These are phyloP conservation scores for Diachasma alloeum DNA, from an alignment of 1,140 invertebrate genomes.

Conservation along the genomic window DNA sequence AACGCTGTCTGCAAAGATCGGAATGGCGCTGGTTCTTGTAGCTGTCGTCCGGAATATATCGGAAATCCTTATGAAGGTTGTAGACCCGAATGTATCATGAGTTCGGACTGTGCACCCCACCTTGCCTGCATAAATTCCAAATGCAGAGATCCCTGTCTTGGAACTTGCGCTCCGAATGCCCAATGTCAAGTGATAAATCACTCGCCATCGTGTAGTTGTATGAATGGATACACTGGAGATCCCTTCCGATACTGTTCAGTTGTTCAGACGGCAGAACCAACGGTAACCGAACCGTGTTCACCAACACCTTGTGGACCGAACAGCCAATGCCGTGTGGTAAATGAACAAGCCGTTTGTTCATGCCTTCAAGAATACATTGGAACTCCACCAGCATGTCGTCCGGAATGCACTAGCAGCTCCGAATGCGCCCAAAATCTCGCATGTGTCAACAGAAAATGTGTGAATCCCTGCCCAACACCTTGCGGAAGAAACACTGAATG, in stretches of 20 bases:
- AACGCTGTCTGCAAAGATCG: slow-evolving; percentile 60
- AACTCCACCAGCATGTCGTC: slow-evolving; percentile 73
- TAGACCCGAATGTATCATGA: slow-evolving; percentile 62
- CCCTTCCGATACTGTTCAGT: slow-evolving; percentile 59
- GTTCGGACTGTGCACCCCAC: slow-evolving; percentile 64
- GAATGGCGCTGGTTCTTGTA: slow-evolving; percentile 58
- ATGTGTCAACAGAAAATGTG: slow-evolving; percentile 75
- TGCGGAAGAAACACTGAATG: slow-evolving; percentile 73
- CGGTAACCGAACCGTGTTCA: slow-evolving; percentile 42
- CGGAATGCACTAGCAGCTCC: slow-evolving; percentile 73
- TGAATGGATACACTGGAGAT: slow-evolving; percentile 64
- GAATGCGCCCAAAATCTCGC: slow-evolving; percentile 72
- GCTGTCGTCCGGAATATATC: slow-evolving; percentile 61
- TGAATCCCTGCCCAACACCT: slow-evolving; percentile 74
- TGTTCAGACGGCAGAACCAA: slow-evolving; percentile 42
- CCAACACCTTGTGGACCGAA: slow-evolving; percentile 73
- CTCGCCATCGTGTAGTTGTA: slow-evolving; percentile 63
- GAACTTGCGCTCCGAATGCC: slow-evolving; percentile 66
- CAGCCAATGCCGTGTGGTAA: slow-evolving; percentile 70
- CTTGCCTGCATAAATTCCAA: slow-evolving; percentile 65
- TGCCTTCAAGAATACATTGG: slow-evolving; percentile 73
- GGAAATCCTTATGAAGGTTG: slow-evolving; percentile 65
- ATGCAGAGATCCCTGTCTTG: slow-evolving; percentile 67
- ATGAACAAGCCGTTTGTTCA: slow-evolving; percentile 74
- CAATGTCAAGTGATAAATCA: slow-evolving; percentile 66